phyloP scores from a whole-genome alignment of 2,888 invertebrate genomes.

The Elysia crispata region DNA sequence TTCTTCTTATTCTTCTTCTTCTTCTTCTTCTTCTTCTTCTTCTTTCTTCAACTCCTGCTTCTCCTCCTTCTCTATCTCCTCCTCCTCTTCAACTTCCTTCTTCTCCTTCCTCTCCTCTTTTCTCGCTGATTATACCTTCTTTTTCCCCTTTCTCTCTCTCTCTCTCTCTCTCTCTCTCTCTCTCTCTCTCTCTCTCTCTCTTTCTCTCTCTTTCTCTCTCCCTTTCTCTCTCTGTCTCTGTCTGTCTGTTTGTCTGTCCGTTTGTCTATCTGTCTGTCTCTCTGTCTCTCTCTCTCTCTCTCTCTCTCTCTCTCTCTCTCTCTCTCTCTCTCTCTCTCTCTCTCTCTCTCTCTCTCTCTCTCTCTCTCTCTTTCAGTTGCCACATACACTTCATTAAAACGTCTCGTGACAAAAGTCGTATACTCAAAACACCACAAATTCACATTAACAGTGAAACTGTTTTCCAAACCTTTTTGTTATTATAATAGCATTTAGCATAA shows the following conservation, averaged over 20 bases:
- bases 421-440: too few species aligned
- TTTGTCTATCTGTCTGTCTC: conserved; percentile 14
- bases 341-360: neutral
- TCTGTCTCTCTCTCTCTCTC: neutral
- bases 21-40: too few species aligned
- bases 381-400: too few species aligned
- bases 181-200: conserved; percentile 12
- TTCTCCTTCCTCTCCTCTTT: too few species aligned
- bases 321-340: conserved; percentile 18
- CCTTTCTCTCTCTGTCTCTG: conserved; percentile 17
- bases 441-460: too few species aligned
- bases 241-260: neutral
- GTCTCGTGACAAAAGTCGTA: neutral
- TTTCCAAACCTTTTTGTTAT: too few species aligned
- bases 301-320: conserved; percentile 26
- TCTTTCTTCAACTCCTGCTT: too few species aligned
- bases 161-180: conserved; percentile 12
- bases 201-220: conserved; percentile 17
- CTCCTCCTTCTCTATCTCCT: too few species aligned
- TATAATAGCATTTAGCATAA: too few species aligned
- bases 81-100: too few species aligned
- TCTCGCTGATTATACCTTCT: neutral
- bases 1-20: too few species aligned
- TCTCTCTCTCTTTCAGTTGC: too few species aligned
- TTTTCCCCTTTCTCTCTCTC: neutral